Evolutionary conservation across 1,140 invertebrate genomes (phyloP), one percentile per base, ranked within the genome.

Genomic region (Halesus radiatus): DNA sequence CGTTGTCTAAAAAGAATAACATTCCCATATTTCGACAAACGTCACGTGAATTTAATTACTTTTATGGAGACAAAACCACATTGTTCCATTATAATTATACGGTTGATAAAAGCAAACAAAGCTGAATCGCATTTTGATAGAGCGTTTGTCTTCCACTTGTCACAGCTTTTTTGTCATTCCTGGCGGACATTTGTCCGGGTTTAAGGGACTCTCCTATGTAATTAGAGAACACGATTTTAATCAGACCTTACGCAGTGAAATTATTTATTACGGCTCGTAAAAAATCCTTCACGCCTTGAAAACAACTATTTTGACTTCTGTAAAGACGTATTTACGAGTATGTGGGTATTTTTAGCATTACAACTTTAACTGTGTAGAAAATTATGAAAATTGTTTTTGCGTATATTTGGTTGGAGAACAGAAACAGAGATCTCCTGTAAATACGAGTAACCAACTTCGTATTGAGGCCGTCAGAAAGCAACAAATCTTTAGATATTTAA

Each of bases 41-140:
- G 60, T 64, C 23, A 26, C 7, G 23, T 29, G 18, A 64, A 64
- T 64, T 64, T 64, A 64, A 64, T 64, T 64, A 26, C 60, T 32
- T 66, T 66, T 29, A 37, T 26, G 62, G 23, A 66, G 23, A 64
- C 15, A 66, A 32, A 66, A 26, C 62, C 22, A 26, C 15, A 50
- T 70, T 50, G 37, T 45, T 70, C 18, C 8, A 45, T 50, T 70
- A 52, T 70, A 50, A 70, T 70, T 70, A 45, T 56, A 54, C 70
- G 26, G 18, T 74, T 53, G 53, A 54, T 74, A 26, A 56, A 54
- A 54, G 13, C 20, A 73, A 73, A 52, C n/a, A 45, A 60, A 58
- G 23, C 32, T 76, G 74, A 62, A 76, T 76, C 60, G 74, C 74
- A 76, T 76, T 76, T 76, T 76, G 56, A 60, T 62, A 76, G 60